These are phyloP conservation scores for Scaptodrosophila lebanonensis DNA, from an alignment of 1,140 invertebrate genomes.

Conservation along the genomic window DNA sequence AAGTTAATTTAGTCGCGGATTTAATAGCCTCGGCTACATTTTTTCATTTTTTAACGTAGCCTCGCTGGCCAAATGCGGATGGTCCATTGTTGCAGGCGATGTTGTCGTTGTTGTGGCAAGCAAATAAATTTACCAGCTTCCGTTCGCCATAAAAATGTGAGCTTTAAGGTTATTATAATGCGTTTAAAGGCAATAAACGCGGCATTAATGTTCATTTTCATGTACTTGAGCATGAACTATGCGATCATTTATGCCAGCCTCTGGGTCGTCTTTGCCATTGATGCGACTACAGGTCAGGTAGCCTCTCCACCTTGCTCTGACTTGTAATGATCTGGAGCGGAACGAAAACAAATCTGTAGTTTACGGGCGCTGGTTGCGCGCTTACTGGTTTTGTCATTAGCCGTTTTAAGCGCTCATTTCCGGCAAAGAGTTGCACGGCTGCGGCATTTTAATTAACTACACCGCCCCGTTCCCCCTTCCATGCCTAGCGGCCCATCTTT, in stretches of 20 bases:
- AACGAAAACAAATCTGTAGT: slow-evolving; percentile 43
- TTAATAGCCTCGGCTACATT: slow-evolving; percentile 69
- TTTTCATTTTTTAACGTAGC: slow-evolving; percentile 24
- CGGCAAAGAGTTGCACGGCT: slow-evolving; percentile 61
- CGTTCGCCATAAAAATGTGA: slow-evolving; percentile 51
- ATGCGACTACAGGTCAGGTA: no score
- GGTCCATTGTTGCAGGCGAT: no score
- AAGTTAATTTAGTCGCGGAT: slow-evolving; percentile 76
- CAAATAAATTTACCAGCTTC: slow-evolving; percentile 67
- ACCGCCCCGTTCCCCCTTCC: slow-evolving; percentile 1
- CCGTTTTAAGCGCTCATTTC: slow-evolving; percentile 63
- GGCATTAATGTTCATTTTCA: slow-evolving; percentile 59
- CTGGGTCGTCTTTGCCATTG: not conserved
- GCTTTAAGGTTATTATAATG: slow-evolving; percentile 75
- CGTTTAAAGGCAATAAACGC: slow-evolving; percentile 71
- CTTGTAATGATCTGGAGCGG: slow-evolving; percentile 56
- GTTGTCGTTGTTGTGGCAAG: slow-evolving; percentile 55
- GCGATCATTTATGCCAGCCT: not conserved
- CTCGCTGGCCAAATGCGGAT: no score
- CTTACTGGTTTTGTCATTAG: slow-evolving; percentile 50
- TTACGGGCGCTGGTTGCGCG: not conserved
- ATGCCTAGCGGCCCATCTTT: slow-evolving; percentile 35
- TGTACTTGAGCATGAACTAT: slow-evolving; percentile 55
- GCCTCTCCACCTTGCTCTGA: no score
- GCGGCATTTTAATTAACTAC: slow-evolving; percentile 68